Base-by-base conservation (phyloP, 2,797 vertebrate genomes). In the Okamejei kenojei region DNA sequence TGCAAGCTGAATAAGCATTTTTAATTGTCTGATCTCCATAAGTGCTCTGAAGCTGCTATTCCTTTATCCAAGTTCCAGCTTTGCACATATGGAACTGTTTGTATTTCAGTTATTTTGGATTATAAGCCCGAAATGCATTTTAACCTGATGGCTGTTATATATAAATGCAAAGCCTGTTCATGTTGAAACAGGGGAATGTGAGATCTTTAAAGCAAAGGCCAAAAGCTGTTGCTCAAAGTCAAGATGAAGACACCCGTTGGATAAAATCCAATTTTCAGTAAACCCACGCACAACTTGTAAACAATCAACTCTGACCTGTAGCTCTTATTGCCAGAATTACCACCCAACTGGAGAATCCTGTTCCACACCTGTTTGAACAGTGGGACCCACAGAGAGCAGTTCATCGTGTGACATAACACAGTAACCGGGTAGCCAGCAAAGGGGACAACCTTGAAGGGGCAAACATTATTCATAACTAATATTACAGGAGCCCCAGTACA, bases 21-120 rank as follows among this genome's bases (percentile, higher is more conserved):
- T 29, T 35, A 45, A 74, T 74, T 74, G 68, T 45, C 68, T 91
- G 68, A 91, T 91, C 68, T 92, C 71, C 68, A 45, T 92, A 54
- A 73, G 23, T 54, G 68, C 32, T 54, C 90, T 21, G 29, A 92
- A 29, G 35, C 65, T 38, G 63, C 63, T 65, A 68, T 65, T 38
- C 38, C 88, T 73, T 54, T 54, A 73, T 92, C 90, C 71, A 74
- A 92, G 23, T 29, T 54, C 35, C 90, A 45, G 1, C 71, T 54
- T 92, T 58, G 35, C 68, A 92, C 88, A 91, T 73, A 73, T 91
- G 88, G 88, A 91, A 92, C 38, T 74, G 35, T 54, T 91, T 91
- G 71, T 92, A 65, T 71, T 54, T 92, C 71, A 76, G 63, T 63
- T 88, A 68, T 88, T 88, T 88, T n/a, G 84, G 61, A 65, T 88